Base-by-base conservation (phyloP, 2,113 vertebrate genomes). In the Malurus elegans region DNA sequence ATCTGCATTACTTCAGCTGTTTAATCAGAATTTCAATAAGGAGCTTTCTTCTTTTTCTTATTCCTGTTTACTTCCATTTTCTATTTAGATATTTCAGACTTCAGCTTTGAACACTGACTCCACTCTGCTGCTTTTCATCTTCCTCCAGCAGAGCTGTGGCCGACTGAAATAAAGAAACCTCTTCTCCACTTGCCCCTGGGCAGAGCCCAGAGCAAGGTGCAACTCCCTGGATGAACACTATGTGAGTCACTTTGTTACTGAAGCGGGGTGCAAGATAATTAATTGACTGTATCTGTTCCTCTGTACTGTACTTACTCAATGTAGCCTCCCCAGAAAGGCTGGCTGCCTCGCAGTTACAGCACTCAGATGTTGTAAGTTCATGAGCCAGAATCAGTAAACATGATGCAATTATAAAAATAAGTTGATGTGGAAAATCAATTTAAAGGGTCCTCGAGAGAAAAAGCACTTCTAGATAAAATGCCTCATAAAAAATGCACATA, bases 331-430 rank as follows among this genome's bases (percentile, higher is more conserved):
- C 48, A 91, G 53, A 83, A 96, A 90, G 38, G 36, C 84, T 67
- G 90, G 9, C 83, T 96, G 88, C 66, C 89, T 86, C 0, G 0
- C 18, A 74, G 36, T 88, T 87, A 94, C 84, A 78, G 69, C 81
- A 71, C 61, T 94, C 79, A 83, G 67, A 91, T 93, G 73, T 85
- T 89, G 14, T 17, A 95, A 92, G 87, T 94, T 93, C 86, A 42
- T n/a, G 40, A 95, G 85, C 74, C 86, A 85, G 92, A 71, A 96
- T 86, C 88, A 84, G 93, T 93, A 95, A 97, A 95, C 69, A 90
- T 18, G 84, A 93, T 88, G 92, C 84, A 96, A 96, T 95, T 94
- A 97, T 61, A 89, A 95, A 90, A 96, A 92, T 53, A 95, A 95
- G 70, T 84, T 94, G 79, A 91, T 81, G 90, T 64, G 75, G 85